phyloP scores from a whole-genome alignment of 1,140 invertebrate genomes.

The Orchesella cincta region DNA sequence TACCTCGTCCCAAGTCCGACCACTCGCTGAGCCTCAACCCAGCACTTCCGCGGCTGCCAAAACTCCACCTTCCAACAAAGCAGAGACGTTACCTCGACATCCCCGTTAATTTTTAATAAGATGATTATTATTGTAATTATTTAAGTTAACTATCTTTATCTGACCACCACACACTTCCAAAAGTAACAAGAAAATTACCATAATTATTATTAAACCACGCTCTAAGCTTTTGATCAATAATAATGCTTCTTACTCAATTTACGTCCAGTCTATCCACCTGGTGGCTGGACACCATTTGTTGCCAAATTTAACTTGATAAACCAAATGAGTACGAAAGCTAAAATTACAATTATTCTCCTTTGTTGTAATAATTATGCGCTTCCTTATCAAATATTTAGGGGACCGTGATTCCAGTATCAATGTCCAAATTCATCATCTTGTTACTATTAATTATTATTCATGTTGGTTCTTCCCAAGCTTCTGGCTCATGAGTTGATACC shows the following conservation, averaged over 20 bases:
- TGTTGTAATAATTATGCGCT: no score
- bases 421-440: no score
- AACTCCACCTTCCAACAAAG: slow-evolving; percentile 11
- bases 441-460: no score
- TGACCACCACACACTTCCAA: background rate
- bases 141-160: background rate
- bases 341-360: no score
- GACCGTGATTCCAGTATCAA: no score
- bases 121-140: background rate
- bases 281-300: background rate
- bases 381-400: no score
- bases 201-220: background rate
- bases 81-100: slow-evolving; percentile 7
- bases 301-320: no score
- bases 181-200: background rate
- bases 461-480: no score
- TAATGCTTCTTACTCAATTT: slow-evolving; percentile 2
- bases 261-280: background rate
- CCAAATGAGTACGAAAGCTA: no score
- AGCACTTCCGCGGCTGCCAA: slow-evolving; percentile 29
- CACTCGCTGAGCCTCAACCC: slow-evolving; percentile 35
- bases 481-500: no score
- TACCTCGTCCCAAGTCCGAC: slow-evolving; percentile 47
- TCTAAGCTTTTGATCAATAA: background rate
- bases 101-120: slow-evolving; percentile 3